phyloP scores from a whole-genome alignment of 2,797 vertebrate genomes.

The Balearica regulorum region DNA sequence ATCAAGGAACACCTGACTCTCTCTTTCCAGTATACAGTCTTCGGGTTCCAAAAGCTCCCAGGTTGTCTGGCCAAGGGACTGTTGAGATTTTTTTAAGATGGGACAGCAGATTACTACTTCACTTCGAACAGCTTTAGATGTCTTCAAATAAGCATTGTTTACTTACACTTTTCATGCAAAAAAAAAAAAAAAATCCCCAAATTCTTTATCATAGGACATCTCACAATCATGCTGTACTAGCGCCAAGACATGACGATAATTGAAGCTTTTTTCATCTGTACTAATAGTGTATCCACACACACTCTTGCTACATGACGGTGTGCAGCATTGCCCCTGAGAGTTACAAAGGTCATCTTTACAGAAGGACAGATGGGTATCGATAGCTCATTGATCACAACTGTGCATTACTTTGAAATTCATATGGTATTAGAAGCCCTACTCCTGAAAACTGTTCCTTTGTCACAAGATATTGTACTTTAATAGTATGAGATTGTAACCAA shows the following conservation, averaged over 20 bases:
- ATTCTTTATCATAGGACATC: neutral
- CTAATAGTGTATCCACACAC: neutral
- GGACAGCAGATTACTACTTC: neutral
- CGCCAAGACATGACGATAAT: accelerated
- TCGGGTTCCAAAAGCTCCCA: neutral
- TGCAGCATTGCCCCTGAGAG: neutral
- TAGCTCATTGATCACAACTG: neutral
- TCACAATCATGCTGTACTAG: neutral
- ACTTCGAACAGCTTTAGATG: no score
- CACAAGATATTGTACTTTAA: neutral
- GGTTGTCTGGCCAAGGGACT: neutral
- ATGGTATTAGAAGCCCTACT: neutral
- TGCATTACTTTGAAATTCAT: neutral
- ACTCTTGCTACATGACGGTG: neutral
- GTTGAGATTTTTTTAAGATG: neutral
- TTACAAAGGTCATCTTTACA: neutral
- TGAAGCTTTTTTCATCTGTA: neutral
- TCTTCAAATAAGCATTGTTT: neutral
- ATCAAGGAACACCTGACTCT: neutral
- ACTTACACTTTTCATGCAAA: neutral
- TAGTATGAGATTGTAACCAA: neutral
- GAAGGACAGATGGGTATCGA: neutral
- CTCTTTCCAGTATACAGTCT: neutral
- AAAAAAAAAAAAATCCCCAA: neutral
- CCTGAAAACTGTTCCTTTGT: neutral